Evolutionary conservation across 2,113 vertebrate genomes (phyloP).

Genomic region (Heterotis niloticus): DNA sequence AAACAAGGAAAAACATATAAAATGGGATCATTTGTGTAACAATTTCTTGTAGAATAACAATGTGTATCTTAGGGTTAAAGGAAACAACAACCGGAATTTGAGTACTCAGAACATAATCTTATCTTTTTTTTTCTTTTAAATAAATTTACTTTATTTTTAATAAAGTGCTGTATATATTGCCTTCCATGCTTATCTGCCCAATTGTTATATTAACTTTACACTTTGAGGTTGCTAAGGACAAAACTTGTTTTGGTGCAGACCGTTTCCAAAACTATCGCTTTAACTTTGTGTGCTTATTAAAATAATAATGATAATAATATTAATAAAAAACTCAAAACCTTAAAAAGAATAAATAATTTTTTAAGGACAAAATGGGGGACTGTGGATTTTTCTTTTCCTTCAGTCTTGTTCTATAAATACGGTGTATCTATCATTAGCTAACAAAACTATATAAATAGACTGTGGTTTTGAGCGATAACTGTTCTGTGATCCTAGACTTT

Average conservation of each 20-base stretch:
- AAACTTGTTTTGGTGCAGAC: slow-evolving; percentile 71
- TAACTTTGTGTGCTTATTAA: slow-evolving; percentile 83
- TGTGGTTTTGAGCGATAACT: slow-evolving; percentile 86
- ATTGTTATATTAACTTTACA: slow-evolving; percentile 77
- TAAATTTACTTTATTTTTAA: slow-evolving; percentile 44
- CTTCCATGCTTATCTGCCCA: slow-evolving; percentile 76
- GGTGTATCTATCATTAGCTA: slow-evolving; percentile 89
- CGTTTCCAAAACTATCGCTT: slow-evolving; percentile 79
- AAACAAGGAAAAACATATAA: slow-evolving; percentile 66
- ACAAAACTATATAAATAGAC: slow-evolving; percentile 81
- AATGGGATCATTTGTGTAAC: slow-evolving; percentile 92
- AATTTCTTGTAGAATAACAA: slow-evolving; percentile 92
- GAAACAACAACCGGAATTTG: slow-evolving; percentile 75
- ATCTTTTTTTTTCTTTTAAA: slow-evolving; percentile 76
- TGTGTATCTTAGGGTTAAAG: slow-evolving; percentile 91
- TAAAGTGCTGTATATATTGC: slow-evolving; percentile 94
- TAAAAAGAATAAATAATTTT: slow-evolving; percentile 39
- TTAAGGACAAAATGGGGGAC: slow-evolving; percentile 61
- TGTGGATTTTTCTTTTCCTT: slow-evolving; percentile 49
- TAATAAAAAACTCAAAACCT: slow-evolving; percentile 51
- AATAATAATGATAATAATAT: slow-evolving; percentile 23
- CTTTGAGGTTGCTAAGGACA: slow-evolving; percentile 76
- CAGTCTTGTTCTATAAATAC: slow-evolving; percentile 72
- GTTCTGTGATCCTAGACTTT: slow-evolving; percentile 81
- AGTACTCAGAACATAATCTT: slow-evolving; percentile 89